A percentile compares a stretch with the other conserved stretches of the same genome.
Conservation (phyloP, 2,113 vertebrate species). For the Macroglossus sobrinus region DNA sequence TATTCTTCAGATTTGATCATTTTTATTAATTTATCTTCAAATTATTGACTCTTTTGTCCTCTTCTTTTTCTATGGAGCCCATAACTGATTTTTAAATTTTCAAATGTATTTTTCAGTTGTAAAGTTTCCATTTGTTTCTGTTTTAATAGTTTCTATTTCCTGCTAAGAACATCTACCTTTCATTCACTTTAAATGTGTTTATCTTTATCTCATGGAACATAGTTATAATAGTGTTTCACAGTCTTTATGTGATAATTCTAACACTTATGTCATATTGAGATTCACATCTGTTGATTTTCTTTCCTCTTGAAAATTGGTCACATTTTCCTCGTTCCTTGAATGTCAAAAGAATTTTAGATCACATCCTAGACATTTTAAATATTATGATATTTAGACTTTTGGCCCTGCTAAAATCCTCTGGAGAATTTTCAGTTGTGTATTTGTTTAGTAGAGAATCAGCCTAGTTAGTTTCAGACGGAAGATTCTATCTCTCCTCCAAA, state of each 20-base stretch:
- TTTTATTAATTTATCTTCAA: background rate
- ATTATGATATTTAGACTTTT: background rate
- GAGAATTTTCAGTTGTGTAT: background rate
- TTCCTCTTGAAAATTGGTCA: background rate
- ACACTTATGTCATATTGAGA: background rate
- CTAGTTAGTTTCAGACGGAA: background rate
- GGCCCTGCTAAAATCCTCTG: background rate
- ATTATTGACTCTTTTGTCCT: background rate
- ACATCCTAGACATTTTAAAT: background rate
- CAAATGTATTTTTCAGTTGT: background rate
- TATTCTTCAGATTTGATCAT: background rate
- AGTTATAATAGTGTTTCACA: background rate
- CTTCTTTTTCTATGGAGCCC: background rate
- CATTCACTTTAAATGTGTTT: background rate
- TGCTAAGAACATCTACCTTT: background rate
- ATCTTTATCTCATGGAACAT: background rate
- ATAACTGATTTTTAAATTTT: background rate
- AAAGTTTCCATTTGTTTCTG: background rate
- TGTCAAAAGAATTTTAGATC: background rate
- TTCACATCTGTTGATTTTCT: background rate
- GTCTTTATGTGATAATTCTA: background rate
- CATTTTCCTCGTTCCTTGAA: background rate
- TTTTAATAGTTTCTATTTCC: background rate
- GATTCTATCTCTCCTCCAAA: background rate
- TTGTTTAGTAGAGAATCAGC: background rate